Percentiles rank a stretch among this genome's conserved stretches.
Evolutionary conservation across 2,888 invertebrate species (phyloP).

Genomic region (Lissonota sp.): DNA sequence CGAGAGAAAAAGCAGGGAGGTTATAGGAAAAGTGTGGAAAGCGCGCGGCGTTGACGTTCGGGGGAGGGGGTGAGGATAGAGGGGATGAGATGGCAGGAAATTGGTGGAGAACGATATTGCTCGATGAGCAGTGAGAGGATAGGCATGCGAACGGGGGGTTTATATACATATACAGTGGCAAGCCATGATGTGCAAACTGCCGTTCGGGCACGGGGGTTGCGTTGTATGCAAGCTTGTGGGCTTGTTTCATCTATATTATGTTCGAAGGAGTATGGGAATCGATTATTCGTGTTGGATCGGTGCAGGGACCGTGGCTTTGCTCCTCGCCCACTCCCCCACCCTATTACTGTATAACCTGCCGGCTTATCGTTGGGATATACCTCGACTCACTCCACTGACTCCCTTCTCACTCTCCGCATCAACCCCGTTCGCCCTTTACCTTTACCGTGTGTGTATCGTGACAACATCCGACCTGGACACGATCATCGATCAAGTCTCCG

Average conservation of each 20-base stretch:
- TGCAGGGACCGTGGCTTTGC: conserved; percentile 60
- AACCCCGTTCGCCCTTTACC: conserved; percentile 19
- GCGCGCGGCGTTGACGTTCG: conserved; percentile 16
- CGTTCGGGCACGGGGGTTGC: conserved; percentile 38
- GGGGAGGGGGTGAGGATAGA: conserved; percentile 22
- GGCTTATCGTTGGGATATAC: conserved; percentile 63
- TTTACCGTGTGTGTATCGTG: conserved; percentile 63
- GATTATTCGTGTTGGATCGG: conserved; percentile 72
- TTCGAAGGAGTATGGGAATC: conserved; percentile 62
- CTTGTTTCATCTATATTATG: conserved; percentile 46
- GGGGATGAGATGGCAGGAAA: neutral
- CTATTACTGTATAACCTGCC: conserved; percentile 29
- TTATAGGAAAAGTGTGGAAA: conserved; percentile 46
- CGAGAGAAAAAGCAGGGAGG: conserved; percentile 22
- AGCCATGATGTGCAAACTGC: conserved; percentile 57
- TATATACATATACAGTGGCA: conserved; percentile 33
- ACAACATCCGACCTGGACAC: conserved; percentile 64
- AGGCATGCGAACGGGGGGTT: neutral
- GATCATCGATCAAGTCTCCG: conserved; percentile 64
- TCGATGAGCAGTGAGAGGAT: conserved; percentile 20
- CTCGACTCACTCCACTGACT: conserved; percentile 39
- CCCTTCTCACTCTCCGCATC: conserved; percentile 16
- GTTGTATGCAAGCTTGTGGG: conserved; percentile 55
- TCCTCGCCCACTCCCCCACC: neutral
- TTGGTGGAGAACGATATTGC: conserved; percentile 42